A percentile compares a stretch with the other conserved stretches of the same genome.
phyloP scores from a whole-genome alignment of 2,797 vertebrate species.

The Diplodus puntazzo region DNA sequence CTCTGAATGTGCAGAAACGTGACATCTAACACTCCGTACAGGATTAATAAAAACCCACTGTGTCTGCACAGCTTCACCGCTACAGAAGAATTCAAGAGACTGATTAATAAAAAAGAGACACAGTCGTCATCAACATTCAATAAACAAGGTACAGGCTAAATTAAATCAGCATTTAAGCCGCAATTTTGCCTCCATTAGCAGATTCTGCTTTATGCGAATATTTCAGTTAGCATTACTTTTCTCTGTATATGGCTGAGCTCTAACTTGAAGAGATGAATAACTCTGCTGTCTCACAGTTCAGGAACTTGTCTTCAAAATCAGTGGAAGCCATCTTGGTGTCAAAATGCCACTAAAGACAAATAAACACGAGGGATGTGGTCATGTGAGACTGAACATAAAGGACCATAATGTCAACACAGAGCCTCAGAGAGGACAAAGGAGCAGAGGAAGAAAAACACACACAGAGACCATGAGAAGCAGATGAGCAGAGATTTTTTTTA shows the following conservation, averaged over 20 bases:
- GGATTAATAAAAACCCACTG: background rate
- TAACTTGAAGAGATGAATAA: background rate
- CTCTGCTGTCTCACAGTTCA: background rate
- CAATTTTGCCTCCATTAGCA: no score
- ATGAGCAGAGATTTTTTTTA: conserved; percentile 60
- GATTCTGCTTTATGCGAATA: background rate
- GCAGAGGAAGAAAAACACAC: background rate
- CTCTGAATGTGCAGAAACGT: no score
- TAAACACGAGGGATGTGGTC: background rate
- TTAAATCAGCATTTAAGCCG: no score
- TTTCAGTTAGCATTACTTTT: background rate
- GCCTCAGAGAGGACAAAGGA: background rate
- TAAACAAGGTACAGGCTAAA: no score
- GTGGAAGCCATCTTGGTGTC: background rate
- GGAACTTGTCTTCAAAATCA: background rate
- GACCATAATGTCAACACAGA: background rate
- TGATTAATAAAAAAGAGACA: background rate
- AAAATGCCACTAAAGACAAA: conserved; percentile 7
- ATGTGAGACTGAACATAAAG: background rate
- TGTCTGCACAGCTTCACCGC: background rate
- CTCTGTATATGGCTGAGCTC: background rate
- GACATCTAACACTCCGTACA: no score
- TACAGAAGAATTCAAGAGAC: background rate
- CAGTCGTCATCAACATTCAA: background rate
- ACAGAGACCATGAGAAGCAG: background rate